Evolutionary conservation across 1,140 invertebrate genomes (phyloP), one percentile per base, ranked within the genome.

Genomic region (Samia ricini): DNA sequence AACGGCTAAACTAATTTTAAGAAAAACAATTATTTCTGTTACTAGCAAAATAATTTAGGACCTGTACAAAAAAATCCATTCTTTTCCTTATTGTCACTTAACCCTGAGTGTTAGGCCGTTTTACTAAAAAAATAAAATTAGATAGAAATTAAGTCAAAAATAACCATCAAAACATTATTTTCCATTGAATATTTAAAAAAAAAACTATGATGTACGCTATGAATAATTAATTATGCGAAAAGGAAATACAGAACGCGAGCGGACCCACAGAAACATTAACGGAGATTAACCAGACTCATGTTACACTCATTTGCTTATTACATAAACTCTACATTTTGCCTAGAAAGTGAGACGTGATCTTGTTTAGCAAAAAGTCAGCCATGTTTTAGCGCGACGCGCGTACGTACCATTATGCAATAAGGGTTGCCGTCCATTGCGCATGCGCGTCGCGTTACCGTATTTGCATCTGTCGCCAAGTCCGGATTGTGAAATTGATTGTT

Each of bases 401-500:
- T 42, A 7, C 33, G 33, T 22, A 72, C 55, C 68, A 76, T 88
- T 88, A 88, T 83, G 83, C 77, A 88, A 88, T 86, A 85, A 86
- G 83, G 83, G 85, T 70, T 79, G 76, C 42, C 29, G 56, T 68
- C 60, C 68, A 84, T 85, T 70, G 78, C 74, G 79, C 74, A 86
- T 85, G 75, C 77, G 59, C 57, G 5, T 12, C 49, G 55, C 70
- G 69, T 64, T 61, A 36, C 56, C 66, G 62, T 79, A 85, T 87
- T 86, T 81, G 72, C 83, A 87, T 85, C 64, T 59, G 61, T 65
- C 60, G 73, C 72, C 72, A 79, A 77, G 83, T 84, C 80, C 77
- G 84, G 77, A 79, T 85, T 84, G 82, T 83, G 82, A 86, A 85
- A 86, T 83, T 77, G 21, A 74, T 67, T 85, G 72, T 86, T 85